Base-by-base conservation (phyloP, 2,113 vertebrate genomes). In the Synodontis membranacea region DNA sequence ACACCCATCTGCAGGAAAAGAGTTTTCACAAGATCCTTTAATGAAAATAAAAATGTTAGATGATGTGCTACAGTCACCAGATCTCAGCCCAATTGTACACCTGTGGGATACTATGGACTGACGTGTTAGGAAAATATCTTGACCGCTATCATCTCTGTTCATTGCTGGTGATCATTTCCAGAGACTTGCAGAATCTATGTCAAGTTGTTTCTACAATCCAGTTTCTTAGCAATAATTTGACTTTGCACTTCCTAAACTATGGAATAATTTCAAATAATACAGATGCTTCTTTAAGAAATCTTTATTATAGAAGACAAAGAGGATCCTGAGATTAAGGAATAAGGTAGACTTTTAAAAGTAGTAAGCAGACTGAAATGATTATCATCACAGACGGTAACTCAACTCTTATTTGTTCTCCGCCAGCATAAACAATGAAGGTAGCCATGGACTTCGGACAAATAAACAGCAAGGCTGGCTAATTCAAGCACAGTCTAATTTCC, bases 371-470 rank as follows among this genome's bases (percentile, higher is more conserved):
- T 87, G 88, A 83, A 90, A 85, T 91, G 91, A 94, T 94, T 93
- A 92, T 88, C 87, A 89, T 91, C 93, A 91, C 94, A 94, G 94
- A 94, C 91, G 91, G 92, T 91, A 93, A 91, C 90, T 90, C 62
- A 52, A 93, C 88, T 90, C 86, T 76, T 86, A 82, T 92, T 92
- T 92, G 89, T 92, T 90, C 88, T 89, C 44, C 54, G 76, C 88
- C 85, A 91, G 88, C 86, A 93, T 90, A 94, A 94, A 93, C 93
- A 94, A 92, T 89, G 89, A 92, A 91, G 93, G 90, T 92, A 88
- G 91, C 82, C 39, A 88, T 89, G 90, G 93, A 90, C 85, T 85
- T 92, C 86, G 89, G 88, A 91, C 89, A 50, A 93, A 92, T 91
- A 94, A 93, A 94, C 91, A 92, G 88, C 17, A 34, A 39, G 39